Base-by-base conservation (phyloP, 2,888 invertebrate species). In the Ditula angustiorana region DNA sequence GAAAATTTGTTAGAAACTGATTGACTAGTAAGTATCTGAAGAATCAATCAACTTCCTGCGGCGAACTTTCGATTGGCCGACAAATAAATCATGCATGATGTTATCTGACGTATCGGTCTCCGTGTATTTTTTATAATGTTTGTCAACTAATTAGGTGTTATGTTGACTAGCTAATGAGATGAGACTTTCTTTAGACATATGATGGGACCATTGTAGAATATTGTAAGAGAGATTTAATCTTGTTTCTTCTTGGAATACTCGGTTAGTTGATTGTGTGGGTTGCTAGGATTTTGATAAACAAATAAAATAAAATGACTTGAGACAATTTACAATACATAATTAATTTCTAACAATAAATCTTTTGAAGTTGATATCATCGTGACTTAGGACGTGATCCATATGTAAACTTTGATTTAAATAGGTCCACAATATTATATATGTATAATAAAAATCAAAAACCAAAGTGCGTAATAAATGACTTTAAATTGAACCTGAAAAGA, bases 11-110 rank as follows among this genome's bases (percentile, higher is more conserved):
- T 21, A 8, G 13, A 37, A 19, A 52, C 26, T 26, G 50, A 58
- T 49, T 52, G 57, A 58, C 57, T n/a, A 52, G 57, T 37, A 52
- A 41, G 19, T 41, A 19, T 62, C 44, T 63, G 13, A 57, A 21
- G 50, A 63, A 63, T 57, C 50, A 52, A 63, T 63, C 50, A 58
- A 47, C 62, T 62, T 50, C 37, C 46, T 28, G 50, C 16, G 30
- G 33, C 57, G 23, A 62, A 63, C 63, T 63, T 63, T 63, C 63
- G 33, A 61, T n/a, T n/a, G 26, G 47, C 11, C 37, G 28, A 44
- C 49, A 33, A 33, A 63, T 58, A 58, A 52, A 52, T 58, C 33
- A 57, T 56, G 11, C 19, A 53, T 37, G 28, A 16, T n/a, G 35
- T 21, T 50, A 63, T 57, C 62, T 62, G 28, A 23, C 56, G 24